Conservation (phyloP, 2,888 invertebrate species). For the Lissocephala sabroskyi region DNA sequence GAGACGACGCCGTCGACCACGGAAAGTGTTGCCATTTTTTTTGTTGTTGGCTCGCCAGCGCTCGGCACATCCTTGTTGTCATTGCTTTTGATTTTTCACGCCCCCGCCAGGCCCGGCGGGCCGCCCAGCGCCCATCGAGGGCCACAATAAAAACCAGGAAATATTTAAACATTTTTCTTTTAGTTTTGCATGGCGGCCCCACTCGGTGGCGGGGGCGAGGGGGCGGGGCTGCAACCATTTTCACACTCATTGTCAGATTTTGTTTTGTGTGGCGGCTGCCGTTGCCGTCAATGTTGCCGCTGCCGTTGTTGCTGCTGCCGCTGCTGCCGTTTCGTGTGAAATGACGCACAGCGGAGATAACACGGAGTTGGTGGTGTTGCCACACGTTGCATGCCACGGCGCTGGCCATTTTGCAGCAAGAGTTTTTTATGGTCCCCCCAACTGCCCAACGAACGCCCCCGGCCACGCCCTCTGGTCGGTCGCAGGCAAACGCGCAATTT, state of each 20-base stretch:
- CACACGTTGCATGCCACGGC: slow-evolving; percentile 24
- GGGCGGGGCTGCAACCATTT: slow-evolving; percentile 34
- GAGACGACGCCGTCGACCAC: background rate
- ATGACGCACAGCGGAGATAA: slow-evolving; percentile 69
- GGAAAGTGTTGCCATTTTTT: slow-evolving; percentile 18
- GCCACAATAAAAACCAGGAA: slow-evolving; percentile 66
- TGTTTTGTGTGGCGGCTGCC: no score
- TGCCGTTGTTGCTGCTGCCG: slow-evolving; percentile 18
- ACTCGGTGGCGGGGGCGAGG: slow-evolving; percentile 10
- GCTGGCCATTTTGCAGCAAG: no score
- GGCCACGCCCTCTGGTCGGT: background rate
- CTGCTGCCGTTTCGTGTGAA: slow-evolving; percentile 42
- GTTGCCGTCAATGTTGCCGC: slow-evolving; percentile 38
- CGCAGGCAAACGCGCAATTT: slow-evolving; percentile 49
- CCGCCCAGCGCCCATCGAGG: slow-evolving; percentile 11
- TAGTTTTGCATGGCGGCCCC: slow-evolving; percentile 51
- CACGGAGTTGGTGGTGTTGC: slow-evolving; percentile 33
- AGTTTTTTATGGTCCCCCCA: no score
- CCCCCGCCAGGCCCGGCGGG: slow-evolving; percentile 2
- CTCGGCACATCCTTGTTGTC: slow-evolving; percentile 17
- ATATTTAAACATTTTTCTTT: slow-evolving; percentile 70
- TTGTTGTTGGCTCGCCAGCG: slow-evolving; percentile 7
- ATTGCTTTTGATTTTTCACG: slow-evolving; percentile 7
- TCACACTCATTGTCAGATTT: slow-evolving; percentile 67
- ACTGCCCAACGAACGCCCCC: no score